Evolutionary conservation across 2,113 vertebrate species (phyloP), one percentile per base, ranked within the genome.

Genomic region (Ctenodactylus gundi): DNA sequence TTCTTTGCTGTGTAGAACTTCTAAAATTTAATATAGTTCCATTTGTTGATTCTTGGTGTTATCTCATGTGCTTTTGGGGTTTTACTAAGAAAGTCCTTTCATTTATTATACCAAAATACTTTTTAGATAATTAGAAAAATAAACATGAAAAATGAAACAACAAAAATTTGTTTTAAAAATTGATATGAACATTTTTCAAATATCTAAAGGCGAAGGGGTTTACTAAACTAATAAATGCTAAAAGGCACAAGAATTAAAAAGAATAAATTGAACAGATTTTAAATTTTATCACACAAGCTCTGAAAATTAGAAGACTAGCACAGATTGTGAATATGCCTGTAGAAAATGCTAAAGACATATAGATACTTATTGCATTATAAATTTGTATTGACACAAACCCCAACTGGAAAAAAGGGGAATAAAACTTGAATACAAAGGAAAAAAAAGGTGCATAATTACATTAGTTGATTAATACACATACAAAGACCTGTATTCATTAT

Each of bases 121-220:
- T 49, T 73, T 64, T 88, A 89, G 31, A 64, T 75, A 80, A 90
- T 70, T 96, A 72, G 83, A 13, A 8, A 88, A 85, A 77, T 44
- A 83, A 83, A 86, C 17, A 41, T 36, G 7, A 62, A 96, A 90
- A 89, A 81, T 77, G 36, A 94, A 77, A 72, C 36, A 95, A 73
- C 7, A 60, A 62, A 89, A 91, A 89, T 76, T 44, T 72, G 34
- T n/a, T 36, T 78, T 57, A 21, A 49, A 64, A 60, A 76, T 65
- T 36, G 60, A 91, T 62, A 23, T 82, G 23, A 88, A 20, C 60
- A 68, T 80, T 80, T 85, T 53, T 85, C 57, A 58, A 81, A 44
- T 70, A 3, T 90, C 39, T 76, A 67, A 49, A 77, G 12, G 10
- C 17, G 78, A 92, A 82, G 80, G 6, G 1, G 57, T 53, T 94